These are phyloP conservation scores for Tetragonisca angustula DNA, from an alignment of 2,888 invertebrate species.

Conservation along the genomic window DNA sequence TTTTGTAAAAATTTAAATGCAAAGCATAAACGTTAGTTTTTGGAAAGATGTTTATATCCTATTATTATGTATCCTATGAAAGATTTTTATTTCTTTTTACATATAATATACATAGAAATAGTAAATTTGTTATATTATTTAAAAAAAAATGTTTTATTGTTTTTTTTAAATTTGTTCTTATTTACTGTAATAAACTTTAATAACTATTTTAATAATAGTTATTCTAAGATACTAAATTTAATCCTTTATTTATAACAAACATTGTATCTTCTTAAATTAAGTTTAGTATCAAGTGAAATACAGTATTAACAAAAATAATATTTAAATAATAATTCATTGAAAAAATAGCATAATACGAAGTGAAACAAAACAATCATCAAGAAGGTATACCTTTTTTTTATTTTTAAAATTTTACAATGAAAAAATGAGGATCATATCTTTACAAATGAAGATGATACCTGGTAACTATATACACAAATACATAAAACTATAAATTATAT, in stretches of 20 bases:
- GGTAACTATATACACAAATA: slow-evolving; percentile 21
- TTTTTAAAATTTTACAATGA: slow-evolving; percentile 30
- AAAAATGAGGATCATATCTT: slow-evolving; percentile 31
- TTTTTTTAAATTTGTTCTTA: slow-evolving; percentile 7
- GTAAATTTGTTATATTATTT: slow-evolving; percentile 15
- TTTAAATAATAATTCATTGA: not conserved
- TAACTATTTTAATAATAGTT: not conserved
- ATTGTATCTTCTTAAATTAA: not conserved
- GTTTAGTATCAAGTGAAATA: not conserved
- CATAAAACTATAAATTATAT: slow-evolving; percentile 3
- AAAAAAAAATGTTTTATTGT: slow-evolving; percentile 13
- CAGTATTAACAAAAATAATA: not conserved
- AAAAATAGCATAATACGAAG: not conserved
- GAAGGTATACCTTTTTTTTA: slow-evolving; percentile 16
- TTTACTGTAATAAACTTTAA: slow-evolving; percentile 8
- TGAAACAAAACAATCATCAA: not conserved
- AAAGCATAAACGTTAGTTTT: slow-evolving; percentile 36
- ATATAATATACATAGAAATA: slow-evolving; percentile 5
- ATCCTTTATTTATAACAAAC: slow-evolving; percentile 7
- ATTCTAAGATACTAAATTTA: slow-evolving; percentile 5
- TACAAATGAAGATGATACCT: slow-evolving; percentile 39
- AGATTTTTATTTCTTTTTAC: slow-evolving; percentile 12
- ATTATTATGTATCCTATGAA: slow-evolving; percentile 24
- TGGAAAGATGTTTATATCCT: slow-evolving; percentile 17
- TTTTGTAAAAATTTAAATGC: slow-evolving; percentile 45